These are phyloP conservation scores for Hipposideros larvatus DNA, from an alignment of 2,797 vertebrate genomes.

Conservation along the genomic window DNA sequence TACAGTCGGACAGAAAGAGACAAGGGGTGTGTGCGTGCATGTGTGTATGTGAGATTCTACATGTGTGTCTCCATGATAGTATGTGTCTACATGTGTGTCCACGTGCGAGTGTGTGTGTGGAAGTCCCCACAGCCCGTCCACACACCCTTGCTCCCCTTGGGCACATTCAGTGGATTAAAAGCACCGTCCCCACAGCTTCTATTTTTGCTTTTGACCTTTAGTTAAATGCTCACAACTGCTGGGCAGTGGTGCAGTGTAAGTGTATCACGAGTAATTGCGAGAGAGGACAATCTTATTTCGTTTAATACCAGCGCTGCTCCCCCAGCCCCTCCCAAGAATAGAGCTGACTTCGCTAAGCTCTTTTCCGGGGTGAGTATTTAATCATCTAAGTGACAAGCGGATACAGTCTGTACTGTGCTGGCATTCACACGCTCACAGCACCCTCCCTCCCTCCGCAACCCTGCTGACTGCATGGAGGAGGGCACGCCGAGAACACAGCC, in stretches of 20 bases:
- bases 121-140: not conserved
- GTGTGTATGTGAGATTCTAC: not conserved
- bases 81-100: not conserved
- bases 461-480: rapidly evolving
- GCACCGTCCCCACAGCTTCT: not conserved
- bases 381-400: not conserved
- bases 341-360: not conserved
- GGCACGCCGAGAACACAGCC: no score
- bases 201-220: conserved; percentile 54
- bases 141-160: not conserved
- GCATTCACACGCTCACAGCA: not conserved
- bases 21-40: not conserved
- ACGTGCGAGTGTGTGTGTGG: not conserved
- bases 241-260: not conserved
- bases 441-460: not conserved
- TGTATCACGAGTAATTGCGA: not conserved
- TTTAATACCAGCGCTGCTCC: not conserved
- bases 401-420: not conserved
- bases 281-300: not conserved
- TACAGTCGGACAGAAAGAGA: not conserved
- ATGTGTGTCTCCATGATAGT: not conserved
- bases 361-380: not conserved
- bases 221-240: not conserved
- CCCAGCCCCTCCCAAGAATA: not conserved
- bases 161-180: not conserved